Evolutionary conservation across 30 jellyfish, hydroid and myxozoan species (phyloP).

Genomic region (Pseudorhiza aurosa): DNA sequence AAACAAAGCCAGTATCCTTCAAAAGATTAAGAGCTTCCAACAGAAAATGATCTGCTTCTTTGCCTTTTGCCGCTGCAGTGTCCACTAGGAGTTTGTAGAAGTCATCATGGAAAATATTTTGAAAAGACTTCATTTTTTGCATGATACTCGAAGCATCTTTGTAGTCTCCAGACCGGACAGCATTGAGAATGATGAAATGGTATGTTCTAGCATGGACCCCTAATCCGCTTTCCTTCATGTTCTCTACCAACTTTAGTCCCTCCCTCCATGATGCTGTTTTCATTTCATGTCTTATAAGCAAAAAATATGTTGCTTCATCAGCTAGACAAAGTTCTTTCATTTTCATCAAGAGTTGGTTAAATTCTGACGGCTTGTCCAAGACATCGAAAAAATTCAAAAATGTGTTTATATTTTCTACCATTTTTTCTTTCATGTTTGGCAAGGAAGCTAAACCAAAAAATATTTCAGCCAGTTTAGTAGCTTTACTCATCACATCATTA

Average conservation of each 20-base stretch:
- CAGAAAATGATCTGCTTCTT: conserved; percentile 5
- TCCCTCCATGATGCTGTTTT: conserved; percentile 38
- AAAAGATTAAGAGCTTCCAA: conserved; percentile 11
- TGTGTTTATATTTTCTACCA: conserved; percentile 32
- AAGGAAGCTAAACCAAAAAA: background rate
- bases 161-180: conserved; percentile 22
- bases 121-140: conserved; percentile 24
- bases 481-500: background rate
- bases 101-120: conserved; percentile 40
- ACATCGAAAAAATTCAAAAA: conserved; percentile 37
- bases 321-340: conserved; percentile 24
- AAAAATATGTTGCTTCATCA: conserved; percentile 48
- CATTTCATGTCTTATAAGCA: conserved; percentile 23
- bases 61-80: background rate
- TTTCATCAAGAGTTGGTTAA: background rate
- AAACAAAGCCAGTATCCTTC: conserved; percentile 45
- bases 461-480: background rate
- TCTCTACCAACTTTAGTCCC: conserved; percentile 22
- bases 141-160: conserved; percentile 15
- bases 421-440: background rate
- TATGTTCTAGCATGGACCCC: conserved; percentile 46
- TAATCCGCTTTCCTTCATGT: conserved; percentile 28
- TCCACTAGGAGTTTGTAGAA: conserved; percentile 28
- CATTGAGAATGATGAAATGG: conserved; percentile 34
- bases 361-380: background rate